A percentile compares a stretch with the other conserved stretches of the same genome.
phyloP scores from a whole-genome alignment of 2,113 vertebrate genomes.

The Edolisoma coerulescens region DNA sequence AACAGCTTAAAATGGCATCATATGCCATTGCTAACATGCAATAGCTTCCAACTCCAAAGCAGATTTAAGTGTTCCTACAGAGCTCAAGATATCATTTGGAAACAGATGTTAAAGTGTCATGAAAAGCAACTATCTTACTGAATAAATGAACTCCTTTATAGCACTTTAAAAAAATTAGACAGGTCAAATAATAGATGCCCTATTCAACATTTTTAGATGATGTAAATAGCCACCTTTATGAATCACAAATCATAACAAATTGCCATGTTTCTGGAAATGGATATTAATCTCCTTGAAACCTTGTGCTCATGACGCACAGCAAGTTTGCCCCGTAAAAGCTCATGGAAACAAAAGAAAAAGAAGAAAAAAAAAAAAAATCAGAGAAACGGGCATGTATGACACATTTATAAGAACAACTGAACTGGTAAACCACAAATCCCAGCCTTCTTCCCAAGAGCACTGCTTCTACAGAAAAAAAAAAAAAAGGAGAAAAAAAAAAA shows the following conservation, averaged over 20 bases:
- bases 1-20: slow-evolving; percentile 49
- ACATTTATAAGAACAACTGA: not conserved
- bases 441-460: not conserved
- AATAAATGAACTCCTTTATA: slow-evolving; percentile 14
- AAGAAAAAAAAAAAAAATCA: accelerated
- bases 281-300: slow-evolving; percentile 1
- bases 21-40: slow-evolving; percentile 6
- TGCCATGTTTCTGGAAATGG: not conserved
- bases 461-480: not conserved
- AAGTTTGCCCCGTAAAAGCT: not conserved
- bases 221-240: not conserved
- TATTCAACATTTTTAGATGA: not conserved
- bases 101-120: slow-evolving; percentile 57
- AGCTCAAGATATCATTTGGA: slow-evolving; percentile 51
- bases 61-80: slow-evolving; percentile 53
- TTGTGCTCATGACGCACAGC: not conserved
- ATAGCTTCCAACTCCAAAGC: slow-evolving; percentile 43
- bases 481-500: accelerated
- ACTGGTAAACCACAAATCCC: not conserved
- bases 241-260: slow-evolving; percentile 10
- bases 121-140: slow-evolving; percentile 23
- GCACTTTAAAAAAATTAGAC: not conserved
- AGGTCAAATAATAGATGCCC: not conserved
- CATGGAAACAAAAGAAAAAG: not conserved
- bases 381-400: not conserved